Base-by-base conservation (phyloP, 2,888 invertebrate species). In the Volucella zonaria region DNA sequence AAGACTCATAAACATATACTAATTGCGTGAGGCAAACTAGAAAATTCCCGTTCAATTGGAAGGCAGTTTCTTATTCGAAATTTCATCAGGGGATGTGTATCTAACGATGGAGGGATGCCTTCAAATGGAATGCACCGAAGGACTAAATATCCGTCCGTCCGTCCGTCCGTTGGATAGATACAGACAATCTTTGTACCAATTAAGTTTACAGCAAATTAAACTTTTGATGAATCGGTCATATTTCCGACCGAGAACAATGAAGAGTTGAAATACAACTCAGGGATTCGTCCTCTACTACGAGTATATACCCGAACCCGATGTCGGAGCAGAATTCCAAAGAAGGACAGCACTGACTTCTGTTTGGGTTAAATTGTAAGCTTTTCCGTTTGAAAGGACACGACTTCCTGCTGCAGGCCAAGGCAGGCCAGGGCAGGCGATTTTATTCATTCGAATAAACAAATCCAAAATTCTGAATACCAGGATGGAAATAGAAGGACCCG, bases 201-300 rank as follows among this genome's bases (percentile, higher is more conserved):
- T 79, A 71, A 51, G 54, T 83, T 80, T 67, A 71, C 81, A 85
- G 85, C 67, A 85, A 85, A 85, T 85, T 85, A 68, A 85, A 85
- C 81, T 81, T 80, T 81, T 81, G 85, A 85, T 85, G 76, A 77
- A 85, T 73, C 81, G 76, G 67, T 73, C 59, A 58, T 77, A 62
- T 68, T 85, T 85, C 85, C 81, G 85, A 81, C 67, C 68, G 68
- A 73, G 61, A 62, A 85, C 83, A 85, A 85, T 83, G 43, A 9
- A 51, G 70, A 58, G 58, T 71, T 6, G 66, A 71, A 52, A 49
- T 52, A 67, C 23, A 62, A 68, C 62, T 70, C 62, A 10, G 43
- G 43, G 40, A 73, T 31, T 31, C 6, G 31, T 31, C 6, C 31
- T 31, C 31, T 31, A 31, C 6, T n/a, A n/a, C n/a, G n/a, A 23